Evolutionary conservation across 2,113 vertebrate species (phyloP).

Genomic region (Nothoprocta pentlandii): DNA sequence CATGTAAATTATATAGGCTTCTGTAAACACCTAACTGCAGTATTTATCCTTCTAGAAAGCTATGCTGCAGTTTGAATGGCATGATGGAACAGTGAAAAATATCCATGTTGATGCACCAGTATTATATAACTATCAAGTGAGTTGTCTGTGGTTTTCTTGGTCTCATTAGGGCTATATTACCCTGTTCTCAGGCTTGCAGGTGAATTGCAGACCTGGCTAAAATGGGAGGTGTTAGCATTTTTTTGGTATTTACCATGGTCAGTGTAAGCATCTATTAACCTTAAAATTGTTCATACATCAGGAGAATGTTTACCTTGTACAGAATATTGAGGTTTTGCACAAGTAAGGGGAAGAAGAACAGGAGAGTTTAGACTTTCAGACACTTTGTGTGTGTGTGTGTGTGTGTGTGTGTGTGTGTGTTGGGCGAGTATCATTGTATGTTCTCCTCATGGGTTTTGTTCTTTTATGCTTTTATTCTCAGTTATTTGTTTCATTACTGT

Average conservation of each 20-base stretch:
- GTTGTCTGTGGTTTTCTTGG: background rate
- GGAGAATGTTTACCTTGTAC: background rate
- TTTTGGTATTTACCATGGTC: background rate
- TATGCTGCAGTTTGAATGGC: conserved; percentile 86
- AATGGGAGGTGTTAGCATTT: background rate
- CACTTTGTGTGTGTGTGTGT: background rate
- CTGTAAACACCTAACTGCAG: background rate
- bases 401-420: background rate
- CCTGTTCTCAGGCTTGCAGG: background rate
- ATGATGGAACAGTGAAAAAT: conserved; percentile 85
- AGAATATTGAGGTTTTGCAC: background rate
- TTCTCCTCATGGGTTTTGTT: background rate
- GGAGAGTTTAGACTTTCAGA: background rate
- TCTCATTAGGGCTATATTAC: background rate
- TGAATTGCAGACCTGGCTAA: background rate
- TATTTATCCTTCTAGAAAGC: conserved; percentile 71
- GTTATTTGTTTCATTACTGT: background rate
- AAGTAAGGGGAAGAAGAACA: background rate
- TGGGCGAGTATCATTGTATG: background rate
- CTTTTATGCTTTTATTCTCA: background rate
- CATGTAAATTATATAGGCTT: background rate
- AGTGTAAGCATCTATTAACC: background rate
- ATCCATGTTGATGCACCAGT: conserved; percentile 82
- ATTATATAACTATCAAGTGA: conserved; percentile 84
- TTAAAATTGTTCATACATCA: background rate